Evolutionary conservation across 2,888 invertebrate genomes (phyloP), one percentile per base, ranked within the genome.

Genomic region (Lutraria lutraria): DNA sequence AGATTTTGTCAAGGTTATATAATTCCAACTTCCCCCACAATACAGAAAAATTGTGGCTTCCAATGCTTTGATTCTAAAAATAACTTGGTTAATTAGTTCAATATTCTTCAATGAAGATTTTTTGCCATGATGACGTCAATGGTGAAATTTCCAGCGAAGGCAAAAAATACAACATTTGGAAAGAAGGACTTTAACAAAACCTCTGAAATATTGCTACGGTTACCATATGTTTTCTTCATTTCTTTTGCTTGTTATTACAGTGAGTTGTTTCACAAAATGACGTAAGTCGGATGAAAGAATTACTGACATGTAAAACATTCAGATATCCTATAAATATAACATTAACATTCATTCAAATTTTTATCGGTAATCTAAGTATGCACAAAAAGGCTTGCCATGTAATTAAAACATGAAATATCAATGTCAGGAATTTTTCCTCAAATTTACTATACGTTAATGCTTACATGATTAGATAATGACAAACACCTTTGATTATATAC

Each of bases 171-270:
- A 3, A 25, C 15, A 19, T 21, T 15, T 21, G 25, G 63, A 68
- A 68, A 68, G n/a, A 68, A 6, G 25, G 63, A n/a, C 63, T 76
- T 31, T 13, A 76, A 76, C 34, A 76, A 76, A 31, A 31, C 16
- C 29, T 34, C 19, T 16, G 31, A 4, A 76, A 31, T 19, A 31
- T 76, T 31, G 76, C n/a, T n/a, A n/a, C n/a, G n/a, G n/a, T 31
- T 13, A 76, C 13, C 76, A 76, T 76, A 76, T 76, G 76, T 76
- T 76, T 76, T 76, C 76, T 31, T 16, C 34, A 76, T 76, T 76
- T 76, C 76, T 34, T 31, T 76, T 25, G 13, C 76, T 31, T 76
- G 63, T 31, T 76, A 31, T 34, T 31, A 16, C 29, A 10, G 31
- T 19, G 15, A 31, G 34, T 34, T 76, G 31, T 76, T 15, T 34